Base-by-base conservation (phyloP, 2,888 invertebrate species). In the Fissipunctia ypsillon region DNA sequence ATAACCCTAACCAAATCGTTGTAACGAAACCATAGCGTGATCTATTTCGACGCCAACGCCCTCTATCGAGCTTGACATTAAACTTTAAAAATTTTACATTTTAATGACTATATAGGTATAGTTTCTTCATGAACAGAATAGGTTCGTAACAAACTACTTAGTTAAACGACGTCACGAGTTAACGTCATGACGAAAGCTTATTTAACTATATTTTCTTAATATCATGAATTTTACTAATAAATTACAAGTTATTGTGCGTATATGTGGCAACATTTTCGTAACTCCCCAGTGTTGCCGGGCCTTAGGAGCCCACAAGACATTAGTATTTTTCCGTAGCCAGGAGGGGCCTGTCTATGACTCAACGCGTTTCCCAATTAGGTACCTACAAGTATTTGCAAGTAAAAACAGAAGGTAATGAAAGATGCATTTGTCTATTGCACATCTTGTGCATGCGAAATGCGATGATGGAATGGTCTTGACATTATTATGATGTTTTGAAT, bases 291-390 rank as follows among this genome's bases (percentile, higher is more conserved):
- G 6, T 16, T 4, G 22, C 16, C 14, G 9, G 10, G 16, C 28
- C 25, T 72, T 35, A 9, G 35, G 9, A 45, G 54, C 41, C n/a
- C 28, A 45, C 22, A 35, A 59, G 16, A 28, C 50, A 45, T 65
- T 65, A 1, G 41, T 79, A 63, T 19, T 69, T 80, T 69, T 66
- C 66, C 61, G 10, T 31, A 43, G 41, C 41, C 16, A 3, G 25
- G 64, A n/a, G 22, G 12, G 35, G n/a, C 25, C 48, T 67, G 41
- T 16, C 31, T 59, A 63, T 80, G 81, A n/a, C 54, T 69, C 73
- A 77, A 80, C 54, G 19, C 63, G 22, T 80, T 80, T 77, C 77
- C 50, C 81, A 81, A 80, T 81, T 64, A 35, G 4, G 16, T 54
- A 59, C 28, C 25, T 31, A n/a, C 48, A 9, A 31, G 25, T 22